A percentile compares a stretch with the other conserved stretches of the same genome.
Conservation (phyloP, 2,797 vertebrate genomes). For the Notamacropus eugenii region DNA sequence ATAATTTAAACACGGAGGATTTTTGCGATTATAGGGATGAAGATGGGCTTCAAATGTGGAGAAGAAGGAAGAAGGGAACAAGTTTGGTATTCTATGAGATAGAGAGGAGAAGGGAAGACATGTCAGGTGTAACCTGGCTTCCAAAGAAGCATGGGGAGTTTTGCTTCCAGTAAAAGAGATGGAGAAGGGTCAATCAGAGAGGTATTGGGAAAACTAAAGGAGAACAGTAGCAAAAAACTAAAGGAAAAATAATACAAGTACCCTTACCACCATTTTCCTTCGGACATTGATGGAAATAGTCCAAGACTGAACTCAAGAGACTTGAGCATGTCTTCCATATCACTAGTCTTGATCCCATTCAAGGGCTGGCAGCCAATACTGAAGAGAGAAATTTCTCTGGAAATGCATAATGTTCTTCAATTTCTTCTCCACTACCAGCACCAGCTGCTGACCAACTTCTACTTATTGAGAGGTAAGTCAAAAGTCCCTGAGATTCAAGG, state of each 20-base stretch:
- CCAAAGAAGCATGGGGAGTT: not conserved
- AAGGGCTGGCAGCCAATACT: not conserved
- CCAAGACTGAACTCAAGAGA: too few species aligned
- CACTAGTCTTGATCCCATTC: not conserved
- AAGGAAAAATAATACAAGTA: not conserved
- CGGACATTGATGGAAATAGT: not conserved
- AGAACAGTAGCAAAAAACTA: not conserved
- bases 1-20: not conserved
- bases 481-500: not conserved
- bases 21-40: not conserved
- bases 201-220: not conserved
- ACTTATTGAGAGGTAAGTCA: not conserved
- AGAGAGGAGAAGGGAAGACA: not conserved
- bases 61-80: not conserved
- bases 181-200: not conserved
- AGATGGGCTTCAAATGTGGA: not conserved
- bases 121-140: not conserved
- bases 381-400: not conserved
- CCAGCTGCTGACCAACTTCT: not conserved
- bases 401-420: not conserved
- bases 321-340: too few species aligned
- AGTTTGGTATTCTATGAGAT: not conserved
- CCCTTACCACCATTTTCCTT: not conserved
- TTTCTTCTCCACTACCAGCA: not conserved
- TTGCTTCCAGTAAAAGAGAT: not conserved